Evolutionary conservation across 2,888 invertebrate genomes (phyloP).

Genomic region (Unio pictorum): DNA sequence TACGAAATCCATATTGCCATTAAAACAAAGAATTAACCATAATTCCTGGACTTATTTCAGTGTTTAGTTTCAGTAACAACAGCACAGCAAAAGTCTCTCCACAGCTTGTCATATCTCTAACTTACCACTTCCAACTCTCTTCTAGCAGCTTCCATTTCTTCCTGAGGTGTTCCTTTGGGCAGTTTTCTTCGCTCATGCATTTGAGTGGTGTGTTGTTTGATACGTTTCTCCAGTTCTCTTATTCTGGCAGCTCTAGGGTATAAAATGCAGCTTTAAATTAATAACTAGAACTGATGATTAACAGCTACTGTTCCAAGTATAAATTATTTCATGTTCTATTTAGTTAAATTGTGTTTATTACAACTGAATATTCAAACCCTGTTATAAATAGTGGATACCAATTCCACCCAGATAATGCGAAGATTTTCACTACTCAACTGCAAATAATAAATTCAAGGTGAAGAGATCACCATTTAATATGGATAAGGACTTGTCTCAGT

Average conservation of each 20-base stretch:
- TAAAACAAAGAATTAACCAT: no score
- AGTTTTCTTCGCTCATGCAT: conserved; percentile 65
- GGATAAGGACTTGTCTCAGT: no score
- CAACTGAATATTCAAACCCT: no score
- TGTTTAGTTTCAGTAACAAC: conserved; percentile 3
- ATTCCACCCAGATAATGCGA: no score
- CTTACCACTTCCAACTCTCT: conserved; percentile 67
- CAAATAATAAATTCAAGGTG: no score
- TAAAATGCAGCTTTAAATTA: neutral
- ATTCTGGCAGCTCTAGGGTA: conserved; percentile 54
- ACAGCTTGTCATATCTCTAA: conserved; percentile 1
- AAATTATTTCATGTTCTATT: neutral
- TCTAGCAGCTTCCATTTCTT: conserved; percentile 67
- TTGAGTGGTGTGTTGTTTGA: conserved; percentile 62
- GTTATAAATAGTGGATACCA: no score
- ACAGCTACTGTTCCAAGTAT: neutral
- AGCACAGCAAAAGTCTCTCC: neutral
- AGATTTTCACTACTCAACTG: no score
- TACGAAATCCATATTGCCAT: no score
- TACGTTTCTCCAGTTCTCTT: conserved; percentile 61
- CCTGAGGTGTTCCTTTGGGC: conserved; percentile 65
- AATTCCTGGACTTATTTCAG: neutral
- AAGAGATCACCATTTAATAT: no score
- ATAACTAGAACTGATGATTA: neutral
- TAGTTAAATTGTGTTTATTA: no score